Evolutionary conservation across 2,888 invertebrate species (phyloP), one percentile per base, ranked within the genome.

Genomic region (Achlya flavicornis): DNA sequence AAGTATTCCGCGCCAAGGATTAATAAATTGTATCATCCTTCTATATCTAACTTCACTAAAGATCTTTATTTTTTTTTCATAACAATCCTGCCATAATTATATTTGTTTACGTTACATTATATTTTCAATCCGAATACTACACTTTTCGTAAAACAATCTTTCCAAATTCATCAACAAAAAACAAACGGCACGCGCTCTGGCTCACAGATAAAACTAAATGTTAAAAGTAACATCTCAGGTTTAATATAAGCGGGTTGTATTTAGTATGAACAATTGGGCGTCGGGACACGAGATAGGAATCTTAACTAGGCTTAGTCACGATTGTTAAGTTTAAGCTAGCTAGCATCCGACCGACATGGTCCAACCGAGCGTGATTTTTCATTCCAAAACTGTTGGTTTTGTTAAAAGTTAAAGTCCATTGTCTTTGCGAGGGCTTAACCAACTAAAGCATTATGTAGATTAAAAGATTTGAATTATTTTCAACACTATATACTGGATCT

Each of bases 301-400:
- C 90, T 90, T 87, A 92, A 92, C 84, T 86, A 89, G 87, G 76
- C 67, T 79, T 80, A 88, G 91, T 92, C 92, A 93, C 92, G 92
- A 91, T 77, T 77, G 74, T 75, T 79, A 26, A 78, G 73, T 72
- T 80, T 73, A 76, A 76, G 53, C 14, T 53, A 10, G 10, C 7
- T 10, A 14, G 4, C 4, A 3, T 10, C n/a, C 6, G 10, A 1
- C 19, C 10, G 53, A 53, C 41, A 12, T 41, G 41, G 46, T n/a
- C 46, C 6, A 10, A 53, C 19, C 10, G 53, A 19, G 53, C 19
- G 53, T 8, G 53, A 53, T 53, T 19, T 53, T 53, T 53, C 53
- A 53, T 53, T 53, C 8, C 19, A 10, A 19, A 10, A 8, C 53
- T 19, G 19, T 53, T n/a, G 53, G 2, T 48, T 53, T 53, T 10